Evolutionary conservation across 2,888 invertebrate genomes (phyloP).

Genomic region (Chrysodeixis includens): DNA sequence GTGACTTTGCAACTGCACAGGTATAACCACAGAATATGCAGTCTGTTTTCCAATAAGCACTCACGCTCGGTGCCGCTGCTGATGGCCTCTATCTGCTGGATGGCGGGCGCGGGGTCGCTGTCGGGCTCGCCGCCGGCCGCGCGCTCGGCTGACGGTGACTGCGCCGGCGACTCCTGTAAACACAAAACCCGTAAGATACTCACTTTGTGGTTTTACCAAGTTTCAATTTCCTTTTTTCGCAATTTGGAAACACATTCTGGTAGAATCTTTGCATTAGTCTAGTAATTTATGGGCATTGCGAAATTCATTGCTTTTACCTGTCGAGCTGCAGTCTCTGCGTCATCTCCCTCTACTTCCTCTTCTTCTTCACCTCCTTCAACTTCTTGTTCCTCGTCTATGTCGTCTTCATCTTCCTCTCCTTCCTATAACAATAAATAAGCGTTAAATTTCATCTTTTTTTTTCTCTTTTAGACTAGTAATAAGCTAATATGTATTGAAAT

Average conservation of each 20-base stretch:
- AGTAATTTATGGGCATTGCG: too few relatives aligned
- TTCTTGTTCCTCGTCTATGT: slow-evolving; percentile 87
- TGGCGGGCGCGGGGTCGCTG: slow-evolving; percentile 75
- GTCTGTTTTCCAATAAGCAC: background rate
- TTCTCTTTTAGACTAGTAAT: too few relatives aligned
- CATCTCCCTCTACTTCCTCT: slow-evolving; percentile 81
- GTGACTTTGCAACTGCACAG: too few relatives aligned
- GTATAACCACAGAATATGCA: too few relatives aligned
- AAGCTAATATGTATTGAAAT: too few relatives aligned
- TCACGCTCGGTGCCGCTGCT: slow-evolving; percentile 93
- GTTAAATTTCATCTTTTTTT: background rate
- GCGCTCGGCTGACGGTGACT: slow-evolving; percentile 63
- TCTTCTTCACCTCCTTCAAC: slow-evolving; percentile 80
- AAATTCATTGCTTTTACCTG: slow-evolving; percentile 67
- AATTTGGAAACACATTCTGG: too few relatives aligned
- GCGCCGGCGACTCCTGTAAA: slow-evolving; percentile 89
- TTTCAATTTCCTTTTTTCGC: too few relatives aligned
- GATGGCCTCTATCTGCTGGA: slow-evolving; percentile 91
- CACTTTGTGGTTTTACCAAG: too few relatives aligned
- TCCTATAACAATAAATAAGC: slow-evolving; percentile 78
- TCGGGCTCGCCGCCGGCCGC: slow-evolving; percentile 61
- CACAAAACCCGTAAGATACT: background rate
- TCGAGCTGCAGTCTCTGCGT: slow-evolving; percentile 72
- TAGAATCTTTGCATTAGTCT: too few relatives aligned
- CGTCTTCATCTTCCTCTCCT: slow-evolving; percentile 88